A percentile compares a stretch with the other conserved stretches of the same genome.
Evolutionary conservation across 2,113 vertebrate species (phyloP).

Genomic region (Gymnogyps californianus): DNA sequence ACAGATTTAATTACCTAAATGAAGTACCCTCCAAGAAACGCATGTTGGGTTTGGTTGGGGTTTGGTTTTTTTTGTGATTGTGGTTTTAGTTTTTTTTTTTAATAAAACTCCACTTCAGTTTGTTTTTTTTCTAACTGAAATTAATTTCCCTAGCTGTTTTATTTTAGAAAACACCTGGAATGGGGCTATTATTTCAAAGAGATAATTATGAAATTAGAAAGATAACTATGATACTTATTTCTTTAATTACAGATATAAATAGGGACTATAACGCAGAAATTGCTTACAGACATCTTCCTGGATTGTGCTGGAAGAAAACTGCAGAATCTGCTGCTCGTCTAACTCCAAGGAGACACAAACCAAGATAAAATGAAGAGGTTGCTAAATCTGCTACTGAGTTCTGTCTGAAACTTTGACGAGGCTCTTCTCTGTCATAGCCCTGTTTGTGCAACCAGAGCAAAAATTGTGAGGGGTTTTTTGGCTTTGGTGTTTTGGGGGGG

Average conservation of each 20-base stretch:
- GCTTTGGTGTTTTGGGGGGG: background rate
- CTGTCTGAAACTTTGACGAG: background rate
- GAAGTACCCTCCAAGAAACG: constrained; percentile 53
- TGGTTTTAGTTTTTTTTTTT: background rate
- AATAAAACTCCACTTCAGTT: constrained; percentile 27
- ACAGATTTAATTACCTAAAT: constrained; percentile 65
- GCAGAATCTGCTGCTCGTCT: background rate
- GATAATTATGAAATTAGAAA: constrained; percentile 75
- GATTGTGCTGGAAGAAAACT: constrained; percentile 28
- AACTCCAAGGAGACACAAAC: background rate
- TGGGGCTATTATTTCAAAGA: constrained; percentile 69
- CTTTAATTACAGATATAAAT: constrained; percentile 66
- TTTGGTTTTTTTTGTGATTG: background rate
- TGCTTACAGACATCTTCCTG: constrained; percentile 15
- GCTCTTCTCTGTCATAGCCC: background rate
- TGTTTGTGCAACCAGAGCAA: background rate
- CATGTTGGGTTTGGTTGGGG: background rate
- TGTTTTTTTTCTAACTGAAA: constrained; percentile 74
- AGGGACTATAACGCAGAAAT: constrained; percentile 6
- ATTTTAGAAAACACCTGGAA: constrained; percentile 77
- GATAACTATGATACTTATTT: constrained; percentile 58
- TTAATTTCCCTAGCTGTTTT: constrained; percentile 73
- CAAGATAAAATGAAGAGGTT: background rate
- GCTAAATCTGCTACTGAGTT: background rate
- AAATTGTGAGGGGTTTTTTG: background rate